Conservation (phyloP, 2,888 invertebrate species). For the Tetheella fluctuosa region DNA sequence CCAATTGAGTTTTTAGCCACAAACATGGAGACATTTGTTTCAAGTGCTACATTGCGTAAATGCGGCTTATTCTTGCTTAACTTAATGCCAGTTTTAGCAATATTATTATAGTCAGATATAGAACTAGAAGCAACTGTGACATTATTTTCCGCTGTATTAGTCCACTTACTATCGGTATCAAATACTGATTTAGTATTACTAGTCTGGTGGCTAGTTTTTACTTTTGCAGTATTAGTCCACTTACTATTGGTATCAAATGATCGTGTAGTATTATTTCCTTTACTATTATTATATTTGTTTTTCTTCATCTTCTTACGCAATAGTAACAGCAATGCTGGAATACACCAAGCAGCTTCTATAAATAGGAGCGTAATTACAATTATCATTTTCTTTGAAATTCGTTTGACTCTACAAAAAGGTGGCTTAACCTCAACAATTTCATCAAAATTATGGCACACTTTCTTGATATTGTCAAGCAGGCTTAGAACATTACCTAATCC, state of each 20-base stretch:
- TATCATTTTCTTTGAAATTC: constrained; percentile 50
- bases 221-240: neutral
- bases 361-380: constrained; percentile 56
- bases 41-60: neutral
- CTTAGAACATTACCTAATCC: constrained; percentile 79
- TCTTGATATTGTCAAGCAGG: constrained; percentile 52
- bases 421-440: constrained; percentile 21
- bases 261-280: neutral
- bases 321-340: constrained; percentile 49
- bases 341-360: constrained; percentile 67
- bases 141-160: neutral
- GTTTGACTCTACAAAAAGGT: constrained; percentile 19
- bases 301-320: constrained; percentile 33
- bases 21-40: neutral
- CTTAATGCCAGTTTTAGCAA: neutral
- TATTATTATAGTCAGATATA: neutral
- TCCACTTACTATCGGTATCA: neutral
- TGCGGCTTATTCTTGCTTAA: neutral
- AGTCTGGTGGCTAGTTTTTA: no score
- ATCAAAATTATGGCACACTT: constrained; percentile 24
- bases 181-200: neutral
- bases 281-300: constrained; percentile 24
- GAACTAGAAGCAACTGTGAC: no score
- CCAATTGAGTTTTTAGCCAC: constrained; percentile 17
- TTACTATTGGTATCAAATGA: neutral